phyloP scores from a whole-genome alignment of 2,888 invertebrate species.

The Agrilus mali region DNA sequence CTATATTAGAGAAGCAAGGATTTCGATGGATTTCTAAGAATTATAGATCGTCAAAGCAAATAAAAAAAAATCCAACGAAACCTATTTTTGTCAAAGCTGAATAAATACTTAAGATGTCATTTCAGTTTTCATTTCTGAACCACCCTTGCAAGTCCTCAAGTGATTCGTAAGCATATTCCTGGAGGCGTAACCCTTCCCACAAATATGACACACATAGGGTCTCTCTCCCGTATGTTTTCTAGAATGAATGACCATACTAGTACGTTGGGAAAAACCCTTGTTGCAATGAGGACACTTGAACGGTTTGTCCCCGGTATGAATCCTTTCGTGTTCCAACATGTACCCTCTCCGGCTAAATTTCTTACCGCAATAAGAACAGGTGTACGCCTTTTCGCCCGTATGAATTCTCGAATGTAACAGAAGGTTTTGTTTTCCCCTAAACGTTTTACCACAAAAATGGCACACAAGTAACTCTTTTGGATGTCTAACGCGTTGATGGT shows the following conservation, averaged over 20 bases:
- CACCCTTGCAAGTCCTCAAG: conserved; percentile 41
- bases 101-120: too few relatives aligned
- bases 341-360: not conserved
- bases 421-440: not conserved
- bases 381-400: not conserved
- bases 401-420: conserved; percentile 1
- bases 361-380: not conserved
- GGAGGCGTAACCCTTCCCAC: conserved; percentile 26
- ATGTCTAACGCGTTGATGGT: conserved; percentile 6
- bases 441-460: not conserved
- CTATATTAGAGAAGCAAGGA: too few relatives aligned
- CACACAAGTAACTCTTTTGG: conserved; percentile 1
- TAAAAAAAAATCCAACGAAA: too few relatives aligned
- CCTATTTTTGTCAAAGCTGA: too few relatives aligned
- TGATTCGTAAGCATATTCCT: conserved; percentile 39
- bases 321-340: conserved; percentile 1
- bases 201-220: not conserved
- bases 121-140: too few relatives aligned
- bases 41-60: too few relatives aligned
- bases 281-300: not conserved
- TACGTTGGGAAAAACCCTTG: conserved; percentile 1
- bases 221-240: not conserved
- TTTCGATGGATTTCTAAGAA: too few relatives aligned
- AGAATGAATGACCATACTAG: not conserved
- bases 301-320: conserved; percentile 4